Evolutionary conservation across 2,113 vertebrate genomes (phyloP).

Genomic region (Equus quagga): DNA sequence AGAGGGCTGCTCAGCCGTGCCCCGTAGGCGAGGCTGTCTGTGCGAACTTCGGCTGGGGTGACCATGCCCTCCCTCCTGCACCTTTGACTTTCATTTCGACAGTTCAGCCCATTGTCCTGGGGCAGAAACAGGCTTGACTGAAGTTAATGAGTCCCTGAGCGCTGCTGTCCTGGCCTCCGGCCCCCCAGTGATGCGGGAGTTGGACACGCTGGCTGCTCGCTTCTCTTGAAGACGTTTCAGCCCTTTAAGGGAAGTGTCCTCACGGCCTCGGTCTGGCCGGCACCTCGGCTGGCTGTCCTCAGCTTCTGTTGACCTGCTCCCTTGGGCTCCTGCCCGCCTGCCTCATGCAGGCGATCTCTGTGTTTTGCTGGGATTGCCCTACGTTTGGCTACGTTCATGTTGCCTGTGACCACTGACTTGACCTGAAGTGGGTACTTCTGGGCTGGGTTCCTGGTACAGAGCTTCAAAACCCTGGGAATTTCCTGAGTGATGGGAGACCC

Average conservation of each 20-base stretch:
- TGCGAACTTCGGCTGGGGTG: background rate
- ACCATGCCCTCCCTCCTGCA: background rate
- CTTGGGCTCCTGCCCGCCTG: too few species aligned
- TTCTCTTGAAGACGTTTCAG: background rate
- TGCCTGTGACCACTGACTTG: background rate
- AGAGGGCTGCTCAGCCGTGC: rapidly evolving
- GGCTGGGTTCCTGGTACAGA: background rate
- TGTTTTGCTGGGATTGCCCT: background rate
- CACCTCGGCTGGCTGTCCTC: rapidly evolving
- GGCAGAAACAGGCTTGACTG: background rate
- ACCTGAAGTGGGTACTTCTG: too few species aligned
- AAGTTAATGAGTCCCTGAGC: background rate
- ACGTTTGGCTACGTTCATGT: rapidly evolving
- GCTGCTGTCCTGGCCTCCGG: rapidly evolving
- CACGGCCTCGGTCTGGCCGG: rapidly evolving
- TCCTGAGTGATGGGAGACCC: background rate
- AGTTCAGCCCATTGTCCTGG: background rate
- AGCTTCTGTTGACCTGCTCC: background rate
- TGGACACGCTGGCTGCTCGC: rapidly evolving
- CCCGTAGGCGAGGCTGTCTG: rapidly evolving
- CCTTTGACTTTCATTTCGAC: background rate
- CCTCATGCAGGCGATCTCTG: background rate
- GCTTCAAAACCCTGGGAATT: background rate
- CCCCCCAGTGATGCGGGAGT: rapidly evolving
- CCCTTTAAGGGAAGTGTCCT: background rate